A percentile compares a stretch with the other conserved stretches of the same genome.
Evolutionary conservation across 2,113 vertebrate species (phyloP).

Genomic region (Salvelinus fontinalis): DNA sequence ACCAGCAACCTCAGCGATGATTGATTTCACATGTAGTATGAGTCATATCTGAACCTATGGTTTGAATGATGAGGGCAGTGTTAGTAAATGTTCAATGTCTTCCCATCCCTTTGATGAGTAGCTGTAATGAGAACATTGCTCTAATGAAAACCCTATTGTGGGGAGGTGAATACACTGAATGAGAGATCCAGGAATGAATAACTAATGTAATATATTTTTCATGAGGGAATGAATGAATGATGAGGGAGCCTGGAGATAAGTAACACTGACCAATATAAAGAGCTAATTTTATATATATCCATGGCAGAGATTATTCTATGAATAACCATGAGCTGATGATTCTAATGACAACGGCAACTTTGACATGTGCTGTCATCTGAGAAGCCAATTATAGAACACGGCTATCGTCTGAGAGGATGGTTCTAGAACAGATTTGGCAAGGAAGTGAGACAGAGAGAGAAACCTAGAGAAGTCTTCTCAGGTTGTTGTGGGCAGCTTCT

Average conservation of each 20-base stretch:
- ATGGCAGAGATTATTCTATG: constrained; percentile 48
- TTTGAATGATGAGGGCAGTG: constrained; percentile 26
- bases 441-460: neutral
- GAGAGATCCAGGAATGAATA: constrained; percentile 47
- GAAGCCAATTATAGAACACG: neutral
- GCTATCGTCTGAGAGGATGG: neutral
- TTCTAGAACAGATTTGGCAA: constrained; percentile 7
- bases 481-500: neutral
- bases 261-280: constrained; percentile 50
- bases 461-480: constrained; percentile 12
- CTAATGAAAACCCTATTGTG: constrained; percentile 51
- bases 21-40: neutral
- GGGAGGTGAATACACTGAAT: constrained; percentile 8
- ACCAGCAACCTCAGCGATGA: neutral
- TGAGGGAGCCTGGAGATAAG: constrained; percentile 32
- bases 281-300: constrained; percentile 49
- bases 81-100: neutral
- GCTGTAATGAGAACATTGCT: constrained; percentile 2
- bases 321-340: constrained; percentile 33
- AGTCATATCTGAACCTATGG: constrained; percentile 8
- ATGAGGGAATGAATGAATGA: constrained; percentile 50
- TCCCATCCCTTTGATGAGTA: neutral
- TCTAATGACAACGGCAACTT: constrained; percentile 6
- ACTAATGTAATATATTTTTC: constrained; percentile 54
- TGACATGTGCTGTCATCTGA: neutral